These are phyloP conservation scores for Isichthys henryi DNA, from an alignment of 2,113 vertebrate genomes.

Conservation along the genomic window DNA sequence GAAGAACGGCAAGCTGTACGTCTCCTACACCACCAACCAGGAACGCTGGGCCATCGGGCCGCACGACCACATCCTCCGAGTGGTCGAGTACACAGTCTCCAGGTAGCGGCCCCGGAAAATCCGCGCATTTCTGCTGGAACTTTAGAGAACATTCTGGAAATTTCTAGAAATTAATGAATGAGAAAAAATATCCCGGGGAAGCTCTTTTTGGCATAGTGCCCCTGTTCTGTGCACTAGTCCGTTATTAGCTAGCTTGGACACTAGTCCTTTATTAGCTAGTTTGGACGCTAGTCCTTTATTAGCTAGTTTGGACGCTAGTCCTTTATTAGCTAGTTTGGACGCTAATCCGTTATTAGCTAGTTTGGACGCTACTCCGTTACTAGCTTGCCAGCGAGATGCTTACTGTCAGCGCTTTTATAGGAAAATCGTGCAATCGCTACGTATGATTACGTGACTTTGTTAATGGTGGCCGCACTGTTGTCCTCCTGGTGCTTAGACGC, in stretches of 20 bases:
- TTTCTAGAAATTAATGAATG: background rate
- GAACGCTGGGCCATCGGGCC: constrained; percentile 97
- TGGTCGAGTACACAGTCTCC: constrained; percentile 98
- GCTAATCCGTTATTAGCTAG: constrained; percentile 14
- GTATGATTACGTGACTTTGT: constrained; percentile 30
- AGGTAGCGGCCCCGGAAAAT: constrained; percentile 58
- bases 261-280: constrained; percentile 10
- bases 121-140: background rate
- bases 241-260: constrained; percentile 7
- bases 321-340: background rate
- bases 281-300: background rate
- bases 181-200: background rate
- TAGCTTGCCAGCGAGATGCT: constrained; percentile 23
- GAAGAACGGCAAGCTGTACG: constrained; percentile 99
- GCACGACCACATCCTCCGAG: constrained; percentile 97
- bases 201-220: background rate
- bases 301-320: constrained; percentile 9
- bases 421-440: constrained; percentile 22
- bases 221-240: constrained; percentile 8
- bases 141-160: background rate
- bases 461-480: constrained; percentile 27
- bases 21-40: constrained; percentile 99
- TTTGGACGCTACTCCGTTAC: constrained; percentile 1
- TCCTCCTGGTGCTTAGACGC: constrained; percentile 25
- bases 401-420: constrained; percentile 33